Evolutionary conservation across 2,113 vertebrate species (phyloP).

Genomic region (Gavia stellata): DNA sequence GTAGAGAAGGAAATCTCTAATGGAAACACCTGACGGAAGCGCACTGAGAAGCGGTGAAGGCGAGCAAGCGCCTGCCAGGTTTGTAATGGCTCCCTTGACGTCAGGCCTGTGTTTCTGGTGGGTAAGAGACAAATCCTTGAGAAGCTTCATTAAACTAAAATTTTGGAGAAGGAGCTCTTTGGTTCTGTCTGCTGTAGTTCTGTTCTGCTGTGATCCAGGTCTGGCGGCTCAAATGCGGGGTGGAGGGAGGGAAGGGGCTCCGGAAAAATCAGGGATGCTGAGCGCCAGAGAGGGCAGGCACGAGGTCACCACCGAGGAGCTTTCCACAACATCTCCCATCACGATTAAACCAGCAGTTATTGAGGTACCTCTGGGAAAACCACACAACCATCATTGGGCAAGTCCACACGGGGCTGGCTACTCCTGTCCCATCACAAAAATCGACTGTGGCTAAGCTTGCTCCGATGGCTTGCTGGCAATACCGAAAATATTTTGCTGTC

Average conservation of each 20-base stretch:
- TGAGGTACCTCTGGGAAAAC: too few species aligned
- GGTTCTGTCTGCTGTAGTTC: accelerated
- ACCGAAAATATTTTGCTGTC: background rate
- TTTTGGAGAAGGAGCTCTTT: background rate
- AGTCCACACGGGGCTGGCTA: background rate
- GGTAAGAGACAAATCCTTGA: background rate
- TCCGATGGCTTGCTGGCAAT: too few species aligned
- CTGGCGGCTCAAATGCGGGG: accelerated
- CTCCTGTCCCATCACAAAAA: background rate
- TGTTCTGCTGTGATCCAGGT: too few species aligned
- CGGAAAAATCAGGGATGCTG: background rate
- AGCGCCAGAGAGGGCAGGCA: background rate
- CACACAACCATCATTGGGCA: accelerated
- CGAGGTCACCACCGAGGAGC: background rate
- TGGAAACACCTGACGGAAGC: background rate
- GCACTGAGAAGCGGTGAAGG: accelerated
- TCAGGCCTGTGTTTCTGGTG: background rate
- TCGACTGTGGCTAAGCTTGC: accelerated
- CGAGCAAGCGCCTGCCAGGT: background rate
- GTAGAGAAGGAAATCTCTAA: background rate
- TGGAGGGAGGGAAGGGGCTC: background rate
- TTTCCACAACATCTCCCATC: background rate
- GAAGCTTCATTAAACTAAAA: background rate
- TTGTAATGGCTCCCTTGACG: background rate
- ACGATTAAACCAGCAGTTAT: background rate